Percentiles rank a stretch among this genome's conserved stretches.
phyloP scores from a whole-genome alignment of 1,140 invertebrate species.

The Akabosia matsudoensis region DNA sequence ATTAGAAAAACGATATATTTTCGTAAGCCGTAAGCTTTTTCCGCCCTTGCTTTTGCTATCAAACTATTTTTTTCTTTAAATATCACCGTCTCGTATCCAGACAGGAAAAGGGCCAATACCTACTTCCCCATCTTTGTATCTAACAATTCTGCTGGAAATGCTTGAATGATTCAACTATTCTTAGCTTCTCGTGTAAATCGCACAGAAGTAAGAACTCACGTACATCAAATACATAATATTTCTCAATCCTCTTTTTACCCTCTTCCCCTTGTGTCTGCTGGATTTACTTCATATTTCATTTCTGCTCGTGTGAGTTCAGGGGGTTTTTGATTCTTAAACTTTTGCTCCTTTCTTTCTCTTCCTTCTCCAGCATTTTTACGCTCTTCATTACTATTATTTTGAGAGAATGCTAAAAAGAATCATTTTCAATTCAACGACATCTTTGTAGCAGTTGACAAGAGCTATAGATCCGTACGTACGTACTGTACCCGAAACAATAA shows the following conservation, averaged over 20 bases:
- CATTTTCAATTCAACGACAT: no score
- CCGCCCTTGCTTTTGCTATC: background rate
- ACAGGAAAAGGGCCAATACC: no score
- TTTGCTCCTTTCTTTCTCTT: slow-evolving; percentile 14
- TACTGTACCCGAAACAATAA: no score
- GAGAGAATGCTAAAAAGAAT: background rate
- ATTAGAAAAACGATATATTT: slow-evolving; percentile 22
- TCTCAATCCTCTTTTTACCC: slow-evolving; percentile 9
- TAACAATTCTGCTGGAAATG: no score
- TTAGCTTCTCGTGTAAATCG: background rate
- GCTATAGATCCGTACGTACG: no score
- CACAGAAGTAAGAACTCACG: background rate
- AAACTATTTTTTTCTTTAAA: background rate
- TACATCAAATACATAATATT: slow-evolving; percentile 18
- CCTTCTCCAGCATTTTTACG: background rate
- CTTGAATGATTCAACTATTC: no score
- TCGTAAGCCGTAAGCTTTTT: slow-evolving; percentile 20
- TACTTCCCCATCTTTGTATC: no score
- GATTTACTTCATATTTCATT: slow-evolving; percentile 24
- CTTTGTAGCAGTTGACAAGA: no score
- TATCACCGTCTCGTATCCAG: no score
- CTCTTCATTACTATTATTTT: background rate
- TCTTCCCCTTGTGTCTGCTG: background rate
- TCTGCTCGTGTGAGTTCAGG: slow-evolving; percentile 21
- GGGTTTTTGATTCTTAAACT: slow-evolving; percentile 23